Evolutionary conservation across 2,113 vertebrate genomes (phyloP), one percentile per base, ranked within the genome.

Genomic region (Centrocercus urophasianus): DNA sequence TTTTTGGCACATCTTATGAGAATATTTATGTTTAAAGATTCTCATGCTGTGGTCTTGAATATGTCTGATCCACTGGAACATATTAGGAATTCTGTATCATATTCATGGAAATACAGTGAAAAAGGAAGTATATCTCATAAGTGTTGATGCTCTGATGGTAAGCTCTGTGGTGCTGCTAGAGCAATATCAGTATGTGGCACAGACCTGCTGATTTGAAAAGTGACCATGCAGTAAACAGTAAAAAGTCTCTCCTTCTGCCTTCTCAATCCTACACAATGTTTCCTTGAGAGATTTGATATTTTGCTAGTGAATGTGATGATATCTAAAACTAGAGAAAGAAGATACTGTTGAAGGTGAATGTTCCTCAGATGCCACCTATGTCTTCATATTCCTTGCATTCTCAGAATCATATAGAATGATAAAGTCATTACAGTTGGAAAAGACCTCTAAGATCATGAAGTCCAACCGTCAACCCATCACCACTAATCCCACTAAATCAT

Each of bases 61-160:
- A 24, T 1, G 0, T 6, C 5, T 24, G 15, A 34, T 45, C 28
- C 42, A 42, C 27, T 38, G 60, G 12, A 5, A 60, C 28, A 14
- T 3, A 27, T 10, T 8, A 60, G 65, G 56, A 66, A 70, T 17
- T 20, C 19, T 45, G 25, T 10, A 67, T 25, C 60, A 69, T 15
- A 3, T 8, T 30, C 36, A 3, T 9, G 27, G 54, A 47, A 69
- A 40, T 4, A 4, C 0, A 67, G 12, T 2, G 32, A 67, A 8
- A 10, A 36, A 7, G 21, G 48, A 74, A 42, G 7, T 24, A 7
- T 4, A 20, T 1, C 61, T 20, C 21, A 12, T 12, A 24, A 82
- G 27, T 21, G 18, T 4, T 59, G 30, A 50, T 84, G 71, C 9
- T 38, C 61, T 32, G 19, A 30, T 8, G 17, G 34, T 16, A 42